Evolutionary conservation across 2,888 invertebrate genomes (phyloP).

Genomic region (Microctonus aethiopoides): DNA sequence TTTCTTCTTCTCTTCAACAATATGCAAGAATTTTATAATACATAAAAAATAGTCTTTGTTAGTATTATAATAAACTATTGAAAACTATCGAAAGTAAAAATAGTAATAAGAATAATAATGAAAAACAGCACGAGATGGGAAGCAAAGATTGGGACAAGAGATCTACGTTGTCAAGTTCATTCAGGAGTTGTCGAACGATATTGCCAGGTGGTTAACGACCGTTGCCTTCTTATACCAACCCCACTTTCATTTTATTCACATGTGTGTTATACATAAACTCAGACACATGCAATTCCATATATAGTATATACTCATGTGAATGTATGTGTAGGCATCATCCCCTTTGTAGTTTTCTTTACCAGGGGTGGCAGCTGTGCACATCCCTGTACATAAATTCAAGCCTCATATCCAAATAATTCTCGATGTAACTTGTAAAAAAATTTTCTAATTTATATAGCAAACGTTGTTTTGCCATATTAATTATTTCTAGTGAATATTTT

Average conservation of each 20-base stretch:
- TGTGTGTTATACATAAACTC: neutral
- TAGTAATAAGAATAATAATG: neutral
- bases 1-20: too few relatives aligned
- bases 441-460: too few relatives aligned
- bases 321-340: slow-evolving; percentile 18
- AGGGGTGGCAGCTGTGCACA: neutral
- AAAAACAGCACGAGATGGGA: neutral
- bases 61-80: too few relatives aligned
- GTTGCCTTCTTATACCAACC: slow-evolving; percentile 54
- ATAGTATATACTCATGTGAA: neutral
- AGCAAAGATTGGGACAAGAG: slow-evolving; percentile 22
- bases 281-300: neutral
- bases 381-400: too few relatives aligned
- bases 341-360: too few relatives aligned
- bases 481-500: too few relatives aligned
- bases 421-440: too few relatives aligned
- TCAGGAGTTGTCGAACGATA: slow-evolving; percentile 23
- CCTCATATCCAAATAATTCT: neutral
- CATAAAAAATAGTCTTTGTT: slow-evolving; percentile 6
- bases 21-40: neutral
- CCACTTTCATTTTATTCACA: neutral
- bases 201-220: slow-evolving; percentile 64
- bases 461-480: too few relatives aligned
- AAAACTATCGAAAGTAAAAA: too few relatives aligned
- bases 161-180: slow-evolving; percentile 16